Evolutionary conservation across 2,113 vertebrate genomes (phyloP), one percentile per base, ranked within the genome.

Genomic region (Tetrao urogallus): DNA sequence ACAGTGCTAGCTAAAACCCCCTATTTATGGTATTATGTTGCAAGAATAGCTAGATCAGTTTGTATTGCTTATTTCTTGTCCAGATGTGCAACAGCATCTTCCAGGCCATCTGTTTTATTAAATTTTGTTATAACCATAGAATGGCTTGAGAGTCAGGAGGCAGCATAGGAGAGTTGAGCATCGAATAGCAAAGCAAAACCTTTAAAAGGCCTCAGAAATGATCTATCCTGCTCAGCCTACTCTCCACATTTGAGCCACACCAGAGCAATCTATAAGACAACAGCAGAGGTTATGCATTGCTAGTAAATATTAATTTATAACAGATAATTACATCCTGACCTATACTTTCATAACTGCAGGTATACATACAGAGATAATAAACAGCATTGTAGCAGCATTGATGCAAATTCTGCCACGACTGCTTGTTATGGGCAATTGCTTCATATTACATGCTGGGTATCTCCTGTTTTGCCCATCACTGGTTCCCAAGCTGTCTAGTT

Each of bases 291-390:
- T 56, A 88, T 65, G 43, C n/a, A 28, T 22, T 61, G 73, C n/a
- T 72, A 57, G 72, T 73, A 90, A 94, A 92, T 88, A 92, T 43
- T 82, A 64, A 88, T 86, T 89, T 85, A 90, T 90, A 90, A 91
- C 66, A 11, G 72, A 67, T 95, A 85, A 80, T 90, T 90, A 90
- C 40, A 87, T 73, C 56, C 71, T 8, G 1, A 89, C 57, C 66
- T 74, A 65, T 74, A 72, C 69, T 75, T 75, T 56, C 88, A 72
- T 80, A 92, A 65, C 82, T 64, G 70, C 65, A 78, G 67, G 42
- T 34, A 66, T 78, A 86, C 36, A 42, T 14, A 38, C 56, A 78
- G 89, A 45, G 50, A 61, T 89, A 88, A 82, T 71, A 65, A 93
- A 92, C 19, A 71, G 52, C 54, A 73, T 24, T 20, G 11, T 3